Evolutionary conservation across 2,113 vertebrate genomes (phyloP).

Genomic region (Paramormyrops kingsleyae): DNA sequence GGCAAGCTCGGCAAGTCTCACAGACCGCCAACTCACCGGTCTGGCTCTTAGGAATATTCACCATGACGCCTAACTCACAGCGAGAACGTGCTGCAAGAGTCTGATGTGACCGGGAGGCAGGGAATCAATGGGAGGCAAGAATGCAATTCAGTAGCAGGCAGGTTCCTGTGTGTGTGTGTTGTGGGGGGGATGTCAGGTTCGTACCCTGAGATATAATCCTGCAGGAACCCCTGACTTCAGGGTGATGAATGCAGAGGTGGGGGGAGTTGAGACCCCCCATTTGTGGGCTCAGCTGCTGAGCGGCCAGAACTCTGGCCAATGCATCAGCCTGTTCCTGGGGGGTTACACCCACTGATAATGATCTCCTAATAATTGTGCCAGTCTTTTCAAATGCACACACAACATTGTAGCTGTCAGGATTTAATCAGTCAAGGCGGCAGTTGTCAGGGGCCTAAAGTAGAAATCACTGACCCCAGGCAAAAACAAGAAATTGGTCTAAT

Average conservation of each 20-base stretch:
- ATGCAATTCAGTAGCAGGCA: not conserved
- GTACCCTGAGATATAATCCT: not conserved
- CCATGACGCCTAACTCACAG: constrained; percentile 24
- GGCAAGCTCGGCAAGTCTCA: not conserved
- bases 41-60: constrained; percentile 4
- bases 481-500: constrained; percentile 43
- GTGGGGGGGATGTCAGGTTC: not conserved
- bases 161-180: not conserved
- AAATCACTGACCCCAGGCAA: constrained; percentile 81
- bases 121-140: not conserved
- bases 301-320: constrained; percentile 17
- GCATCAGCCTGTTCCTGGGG: constrained; percentile 42
- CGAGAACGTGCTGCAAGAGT: not conserved
- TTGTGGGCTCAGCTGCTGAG: constrained; percentile 82
- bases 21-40: not conserved
- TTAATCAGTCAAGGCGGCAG: constrained; percentile 87
- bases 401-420: constrained; percentile 86
- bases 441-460: constrained; percentile 77
- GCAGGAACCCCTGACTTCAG: constrained; percentile 59
- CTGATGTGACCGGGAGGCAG: not conserved
- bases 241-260: constrained; percentile 86
- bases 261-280: constrained; percentile 64
- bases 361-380: constrained; percentile 86
- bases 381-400: constrained; percentile 86
- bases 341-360: constrained; percentile 65